phyloP scores from a whole-genome alignment of 2,797 vertebrate species.

The Aphelocoma californica region DNA sequence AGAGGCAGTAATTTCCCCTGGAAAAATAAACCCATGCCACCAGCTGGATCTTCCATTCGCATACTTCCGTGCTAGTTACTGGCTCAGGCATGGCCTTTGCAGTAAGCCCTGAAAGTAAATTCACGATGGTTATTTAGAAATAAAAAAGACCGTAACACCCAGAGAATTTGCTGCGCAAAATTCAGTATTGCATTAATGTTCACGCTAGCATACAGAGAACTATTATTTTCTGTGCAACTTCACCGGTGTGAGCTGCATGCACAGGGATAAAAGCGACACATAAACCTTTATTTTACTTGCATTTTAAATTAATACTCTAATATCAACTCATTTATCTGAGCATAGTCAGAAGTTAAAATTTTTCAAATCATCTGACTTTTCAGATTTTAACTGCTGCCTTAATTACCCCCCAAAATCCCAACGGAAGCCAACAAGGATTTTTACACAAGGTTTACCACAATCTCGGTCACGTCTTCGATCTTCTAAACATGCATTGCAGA shows the following conservation, averaged over 20 bases:
- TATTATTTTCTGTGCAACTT: not conserved
- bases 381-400: not conserved
- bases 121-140: rapidly evolving
- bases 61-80: not conserved
- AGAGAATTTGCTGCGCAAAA: not conserved
- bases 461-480: not conserved
- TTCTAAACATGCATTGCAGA: not conserved
- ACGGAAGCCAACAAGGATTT: not conserved
- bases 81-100: not conserved
- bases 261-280: not conserved
- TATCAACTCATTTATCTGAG: not conserved
- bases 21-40: not conserved
- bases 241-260: not conserved
- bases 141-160: not conserved
- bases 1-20: not conserved
- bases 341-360: not conserved
- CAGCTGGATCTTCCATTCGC: not conserved
- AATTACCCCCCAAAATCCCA: not conserved
- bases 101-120: not conserved
- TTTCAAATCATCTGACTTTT: not conserved
- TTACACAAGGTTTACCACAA: not conserved
- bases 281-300: not conserved
- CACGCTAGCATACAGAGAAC: not conserved
- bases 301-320: not conserved
- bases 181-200: not conserved